These are phyloP conservation scores for Ochotona princeps DNA, from an alignment of 2,113 vertebrate species.

Conservation along the genomic window DNA sequence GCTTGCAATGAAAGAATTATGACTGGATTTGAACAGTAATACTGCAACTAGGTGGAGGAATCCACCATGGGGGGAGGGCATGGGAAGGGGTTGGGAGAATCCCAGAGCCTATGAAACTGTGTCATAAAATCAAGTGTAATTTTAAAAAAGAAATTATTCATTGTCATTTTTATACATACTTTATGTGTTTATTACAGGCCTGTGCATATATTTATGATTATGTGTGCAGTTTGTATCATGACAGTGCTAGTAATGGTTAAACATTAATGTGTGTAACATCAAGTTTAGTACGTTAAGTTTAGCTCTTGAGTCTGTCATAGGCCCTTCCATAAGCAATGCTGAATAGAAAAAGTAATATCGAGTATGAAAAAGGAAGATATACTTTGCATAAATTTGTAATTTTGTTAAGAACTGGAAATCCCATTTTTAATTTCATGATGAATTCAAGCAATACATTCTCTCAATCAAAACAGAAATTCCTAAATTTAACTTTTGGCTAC, in stretches of 20 bases:
- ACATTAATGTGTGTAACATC: not conserved
- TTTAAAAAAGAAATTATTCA: not conserved
- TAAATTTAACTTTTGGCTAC: constrained; percentile 25
- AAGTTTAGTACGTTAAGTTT: not conserved
- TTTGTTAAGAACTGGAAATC: not conserved
- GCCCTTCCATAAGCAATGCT: not conserved
- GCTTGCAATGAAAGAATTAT: too few relatives aligned
- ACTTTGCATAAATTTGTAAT: not conserved
- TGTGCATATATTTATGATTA: not conserved
- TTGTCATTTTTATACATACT: not conserved
- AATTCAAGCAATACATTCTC: not conserved
- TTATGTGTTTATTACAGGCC: not conserved
- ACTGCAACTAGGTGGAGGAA: too few relatives aligned
- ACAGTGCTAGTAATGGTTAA: not conserved
- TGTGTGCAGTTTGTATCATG: not conserved
- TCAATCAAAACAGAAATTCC: constrained; percentile 48
- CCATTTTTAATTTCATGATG: constrained; percentile 29
- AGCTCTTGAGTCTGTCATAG: not conserved
- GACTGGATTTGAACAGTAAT: too few relatives aligned
- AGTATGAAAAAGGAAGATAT: not conserved
- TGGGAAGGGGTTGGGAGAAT: too few relatives aligned
- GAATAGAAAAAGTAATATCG: not conserved
- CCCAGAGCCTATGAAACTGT: too few relatives aligned
- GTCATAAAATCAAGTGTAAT: too few relatives aligned
- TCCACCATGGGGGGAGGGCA: too few relatives aligned